Evolutionary conservation across 2,113 vertebrate species (phyloP).

Genomic region (Procavia capensis): DNA sequence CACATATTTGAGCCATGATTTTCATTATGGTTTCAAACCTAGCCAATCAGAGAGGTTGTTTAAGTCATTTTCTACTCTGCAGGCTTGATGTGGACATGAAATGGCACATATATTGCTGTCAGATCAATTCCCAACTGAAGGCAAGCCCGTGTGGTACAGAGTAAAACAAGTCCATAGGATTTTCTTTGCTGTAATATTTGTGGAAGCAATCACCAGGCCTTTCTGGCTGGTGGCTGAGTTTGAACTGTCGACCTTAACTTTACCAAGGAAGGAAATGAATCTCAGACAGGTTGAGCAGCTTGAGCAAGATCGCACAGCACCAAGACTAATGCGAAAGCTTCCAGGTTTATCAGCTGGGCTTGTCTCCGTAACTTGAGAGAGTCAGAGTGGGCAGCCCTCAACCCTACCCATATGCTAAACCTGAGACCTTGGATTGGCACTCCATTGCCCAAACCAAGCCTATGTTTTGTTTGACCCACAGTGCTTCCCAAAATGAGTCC

Average conservation of each 20-base stretch:
- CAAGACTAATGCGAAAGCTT: neutral
- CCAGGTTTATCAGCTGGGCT: accelerated
- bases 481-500: neutral
- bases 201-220: too few species aligned
- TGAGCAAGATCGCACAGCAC: neutral
- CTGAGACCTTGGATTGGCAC: neutral
- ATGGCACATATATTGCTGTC: neutral
- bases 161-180: neutral
- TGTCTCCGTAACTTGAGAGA: neutral
- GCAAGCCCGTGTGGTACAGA: neutral
- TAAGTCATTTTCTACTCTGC: neutral
- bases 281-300: neutral
- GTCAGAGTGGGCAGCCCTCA: too few species aligned
- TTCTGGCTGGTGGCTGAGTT: neutral
- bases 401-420: neutral
- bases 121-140: neutral
- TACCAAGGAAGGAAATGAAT: neutral
- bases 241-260: neutral
- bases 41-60: neutral
- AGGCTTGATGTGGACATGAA: neutral
- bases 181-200: neutral
- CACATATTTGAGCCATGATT: neutral
- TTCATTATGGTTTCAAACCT: neutral
- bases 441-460: neutral
- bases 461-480: neutral